Evolutionary conservation across 2,888 invertebrate species (phyloP).

Genomic region (Torymus texanus): DNA sequence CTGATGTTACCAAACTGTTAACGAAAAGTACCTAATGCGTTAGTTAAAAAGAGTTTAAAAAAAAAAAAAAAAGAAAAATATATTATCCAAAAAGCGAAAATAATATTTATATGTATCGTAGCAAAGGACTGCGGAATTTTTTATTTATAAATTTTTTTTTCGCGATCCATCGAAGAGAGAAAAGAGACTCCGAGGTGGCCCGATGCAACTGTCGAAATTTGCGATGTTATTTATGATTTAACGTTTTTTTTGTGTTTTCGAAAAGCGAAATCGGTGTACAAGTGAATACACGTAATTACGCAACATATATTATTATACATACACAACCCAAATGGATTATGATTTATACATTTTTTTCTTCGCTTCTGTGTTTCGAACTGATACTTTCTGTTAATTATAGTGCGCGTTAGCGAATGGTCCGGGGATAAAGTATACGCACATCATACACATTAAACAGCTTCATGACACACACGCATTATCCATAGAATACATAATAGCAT

Average conservation of each 20-base stretch:
- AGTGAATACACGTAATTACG: constrained; percentile 36
- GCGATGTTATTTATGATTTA: constrained; percentile 41
- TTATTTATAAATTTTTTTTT: constrained; percentile 50
- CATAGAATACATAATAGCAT: constrained; percentile 55
- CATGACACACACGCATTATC: constrained; percentile 54
- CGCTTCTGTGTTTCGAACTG: constrained; percentile 45
- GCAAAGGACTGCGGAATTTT: constrained; percentile 55
- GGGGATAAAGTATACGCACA: constrained; percentile 53
- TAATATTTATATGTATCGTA: constrained; percentile 56
- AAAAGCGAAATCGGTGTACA: constrained; percentile 21
- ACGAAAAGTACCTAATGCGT: constrained; percentile 73
- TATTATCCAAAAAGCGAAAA: constrained; percentile 53
- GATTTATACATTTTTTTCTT: constrained; percentile 43
- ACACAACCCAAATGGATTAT: constrained; percentile 13
- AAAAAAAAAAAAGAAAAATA: constrained; percentile 52
- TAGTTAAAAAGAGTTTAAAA: constrained; percentile 65
- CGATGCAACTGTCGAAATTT: constrained; percentile 51
- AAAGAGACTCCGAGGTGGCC: constrained; percentile 55
- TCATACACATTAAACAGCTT: constrained; percentile 53
- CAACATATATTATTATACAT: constrained; percentile 7
- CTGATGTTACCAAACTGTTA: constrained; percentile 75
- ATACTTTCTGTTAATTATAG: constrained; percentile 48
- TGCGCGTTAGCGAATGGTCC: constrained; percentile 55
- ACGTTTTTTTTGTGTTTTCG: constrained; percentile 3
- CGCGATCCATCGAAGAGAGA: constrained; percentile 54